Evolutionary conservation across 2,113 vertebrate species (phyloP), one percentile per base, ranked within the genome.

Genomic region (Serinus canaria): DNA sequence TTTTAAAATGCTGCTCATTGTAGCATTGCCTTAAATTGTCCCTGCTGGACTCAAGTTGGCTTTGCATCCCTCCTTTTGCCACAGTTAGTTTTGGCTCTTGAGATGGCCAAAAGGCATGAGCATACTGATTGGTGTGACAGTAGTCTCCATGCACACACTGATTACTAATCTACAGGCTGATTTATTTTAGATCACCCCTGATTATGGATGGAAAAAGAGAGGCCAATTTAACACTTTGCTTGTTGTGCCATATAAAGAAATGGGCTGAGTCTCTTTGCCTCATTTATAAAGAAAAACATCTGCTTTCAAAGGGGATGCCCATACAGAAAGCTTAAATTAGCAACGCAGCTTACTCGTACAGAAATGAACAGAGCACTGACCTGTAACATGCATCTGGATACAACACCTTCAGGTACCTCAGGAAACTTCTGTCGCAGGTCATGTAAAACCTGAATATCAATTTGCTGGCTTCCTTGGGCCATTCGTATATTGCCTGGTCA

Each of bases 391-490:
- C 99, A 99, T 98, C 99, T 98, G 97, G 99, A 99, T n/a, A 99
- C 99, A 96, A 99, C 99, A 97, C 98, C 98, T 98, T 99, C 99
- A 94, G 99, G 99, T 95, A 99, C 99, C 98, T 99, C 99, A 95
- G 99, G 99, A 97, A 99, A 99, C 98, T 99, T 99, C 97, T 99
- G 99, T 95, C 98, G 98, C 99, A 99, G 99, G 98, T 99, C 99
- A 98, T 99, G 99, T 98, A 99, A 99, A 99, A 99, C 99, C 99
- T 99, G 99, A 98, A 98, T 99, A 98, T 99, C 98, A 99, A 99
- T 99, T 98, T 99, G 99, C 97, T 99, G 99, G 98, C 98, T 99
- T 99, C 98, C 99, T 98, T 99, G 99, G 99, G 99, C 99, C 99
- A 99, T 99, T 99, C 99, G 99, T 99, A 97, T 99, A 97, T 97